These are phyloP conservation scores for Halichondria panicea DNA, from an alignment of 37 sponge, comb jelly and placozoan species.

Conservation along the genomic window DNA sequence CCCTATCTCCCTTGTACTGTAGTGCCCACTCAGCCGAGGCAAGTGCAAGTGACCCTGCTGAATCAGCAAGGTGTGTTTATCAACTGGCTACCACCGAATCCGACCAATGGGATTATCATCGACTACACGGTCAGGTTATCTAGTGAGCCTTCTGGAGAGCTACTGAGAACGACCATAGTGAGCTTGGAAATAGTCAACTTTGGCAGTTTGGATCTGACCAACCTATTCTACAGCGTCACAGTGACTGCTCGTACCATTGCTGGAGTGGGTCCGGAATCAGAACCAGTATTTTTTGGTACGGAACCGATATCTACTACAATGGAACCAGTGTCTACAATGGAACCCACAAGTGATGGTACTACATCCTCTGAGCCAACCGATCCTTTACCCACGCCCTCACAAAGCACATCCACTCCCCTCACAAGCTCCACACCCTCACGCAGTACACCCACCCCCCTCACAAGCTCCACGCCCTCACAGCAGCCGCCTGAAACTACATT, in stretches of 20 bases:
- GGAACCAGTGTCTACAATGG: neutral
- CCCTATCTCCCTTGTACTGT: neutral
- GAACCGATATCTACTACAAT: neutral
- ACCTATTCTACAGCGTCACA: conserved; percentile 7
- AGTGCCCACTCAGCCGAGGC: conserved; percentile 44
- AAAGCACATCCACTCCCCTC: neutral
- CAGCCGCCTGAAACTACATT: neutral
- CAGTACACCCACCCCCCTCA: neutral
- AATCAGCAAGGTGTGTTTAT: neutral
- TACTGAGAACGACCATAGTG: neutral
- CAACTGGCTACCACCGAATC: conserved; percentile 58
- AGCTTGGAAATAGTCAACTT: conserved; percentile 4
- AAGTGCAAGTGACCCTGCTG: conserved; percentile 2
- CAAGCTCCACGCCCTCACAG: neutral
- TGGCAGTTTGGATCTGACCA: conserved; percentile 10
- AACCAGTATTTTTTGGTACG: conserved; percentile 10
- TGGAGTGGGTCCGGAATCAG: conserved; percentile 17
- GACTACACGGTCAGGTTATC: conserved; percentile 31
- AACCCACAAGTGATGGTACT: neutral
- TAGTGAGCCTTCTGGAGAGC: neutral
- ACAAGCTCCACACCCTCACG: neutral
- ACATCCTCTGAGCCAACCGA: neutral
- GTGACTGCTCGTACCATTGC: conserved; percentile 16
- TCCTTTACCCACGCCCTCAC: neutral
- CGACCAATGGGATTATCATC: conserved; percentile 45